Percentiles rank a stretch among this genome's conserved stretches.
phyloP scores from a whole-genome alignment of 2,888 invertebrate species.

The Gonocerus acuteangulatus region DNA sequence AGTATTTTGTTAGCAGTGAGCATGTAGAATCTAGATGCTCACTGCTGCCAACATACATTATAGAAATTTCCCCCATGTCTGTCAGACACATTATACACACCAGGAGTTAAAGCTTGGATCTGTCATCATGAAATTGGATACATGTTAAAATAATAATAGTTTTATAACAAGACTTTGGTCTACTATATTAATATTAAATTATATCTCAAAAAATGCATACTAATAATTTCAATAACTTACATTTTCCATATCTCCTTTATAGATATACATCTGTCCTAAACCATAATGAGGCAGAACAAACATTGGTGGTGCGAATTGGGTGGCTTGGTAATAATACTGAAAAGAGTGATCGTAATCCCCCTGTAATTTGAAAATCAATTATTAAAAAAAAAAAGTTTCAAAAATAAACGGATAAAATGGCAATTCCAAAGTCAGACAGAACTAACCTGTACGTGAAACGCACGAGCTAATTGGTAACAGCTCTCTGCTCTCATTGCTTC shows the following conservation, averaged over 20 bases:
- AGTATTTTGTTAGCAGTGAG: too few species aligned
- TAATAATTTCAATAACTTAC: too few species aligned
- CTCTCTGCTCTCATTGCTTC: constrained; percentile 98
- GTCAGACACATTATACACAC: too few species aligned
- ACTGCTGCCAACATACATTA: too few species aligned
- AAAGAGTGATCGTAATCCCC: constrained; percentile 95
- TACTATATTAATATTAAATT: too few species aligned
- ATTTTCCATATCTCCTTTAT: constrained; percentile 89
- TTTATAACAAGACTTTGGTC: too few species aligned
- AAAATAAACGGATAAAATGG: not conserved
- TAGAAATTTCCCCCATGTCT: too few species aligned
- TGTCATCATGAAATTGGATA: too few species aligned
- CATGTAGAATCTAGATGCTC: too few species aligned
- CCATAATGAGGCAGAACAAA: constrained; percentile 98
- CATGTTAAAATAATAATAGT: too few species aligned
- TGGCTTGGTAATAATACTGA: constrained; percentile 97
- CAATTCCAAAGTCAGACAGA: not conserved
- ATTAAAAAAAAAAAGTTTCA: not conserved
- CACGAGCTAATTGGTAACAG: constrained; percentile 92
- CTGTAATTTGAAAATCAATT: constrained; percentile 40
- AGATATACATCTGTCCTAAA: constrained; percentile 98
- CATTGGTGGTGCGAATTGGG: constrained; percentile 89
- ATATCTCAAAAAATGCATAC: too few species aligned
- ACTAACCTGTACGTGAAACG: constrained; percentile 79
- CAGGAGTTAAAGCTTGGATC: too few species aligned